A percentile compares a stretch with the other conserved stretches of the same genome.
These are phyloP conservation scores for Phalacrocorax carbo DNA, from an alignment of 2,113 vertebrate species.

Conservation along the genomic window DNA sequence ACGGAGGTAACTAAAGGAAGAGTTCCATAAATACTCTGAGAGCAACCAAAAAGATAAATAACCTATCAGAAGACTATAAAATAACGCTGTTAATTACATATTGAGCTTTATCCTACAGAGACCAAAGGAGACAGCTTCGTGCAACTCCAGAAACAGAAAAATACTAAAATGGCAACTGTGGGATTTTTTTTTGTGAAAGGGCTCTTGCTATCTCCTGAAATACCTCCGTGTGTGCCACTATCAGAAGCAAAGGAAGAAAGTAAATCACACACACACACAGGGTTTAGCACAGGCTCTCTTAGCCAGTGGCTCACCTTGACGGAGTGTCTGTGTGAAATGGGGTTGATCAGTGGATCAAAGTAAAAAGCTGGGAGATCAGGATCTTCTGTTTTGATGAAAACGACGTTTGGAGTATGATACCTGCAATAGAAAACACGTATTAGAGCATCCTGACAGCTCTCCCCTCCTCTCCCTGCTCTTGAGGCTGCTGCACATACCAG, in stretches of 20 bases:
- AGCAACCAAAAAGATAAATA: background rate
- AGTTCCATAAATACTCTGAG: background rate
- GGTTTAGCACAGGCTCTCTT: background rate
- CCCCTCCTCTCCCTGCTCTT: background rate
- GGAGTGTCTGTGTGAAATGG: conserved; percentile 97
- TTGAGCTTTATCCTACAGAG: background rate
- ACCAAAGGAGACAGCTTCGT: background rate
- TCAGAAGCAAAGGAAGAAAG: background rate
- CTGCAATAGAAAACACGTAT: conserved; percentile 48
- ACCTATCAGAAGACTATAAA: background rate
- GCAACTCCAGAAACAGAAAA: background rate
- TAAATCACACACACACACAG: fast-evolving
- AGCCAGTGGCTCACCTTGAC: conserved; percentile 84
- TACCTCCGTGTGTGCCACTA: fast-evolving
- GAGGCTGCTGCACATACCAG: conserved; percentile 77
- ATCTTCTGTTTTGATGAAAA: conserved; percentile 99
- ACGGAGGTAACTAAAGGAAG: background rate
- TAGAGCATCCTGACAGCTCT: background rate
- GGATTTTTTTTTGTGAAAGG: background rate
- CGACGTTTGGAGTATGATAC: conserved; percentile 98
- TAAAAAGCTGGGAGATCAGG: conserved; percentile 98
- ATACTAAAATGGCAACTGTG: background rate
- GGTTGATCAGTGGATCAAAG: conserved; percentile 97
- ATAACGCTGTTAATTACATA: background rate
- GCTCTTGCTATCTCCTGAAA: background rate